Evolutionary conservation across 2,113 vertebrate species (phyloP), one percentile per base, ranked within the genome.

Genomic region (Oxyruncus cristatus): DNA sequence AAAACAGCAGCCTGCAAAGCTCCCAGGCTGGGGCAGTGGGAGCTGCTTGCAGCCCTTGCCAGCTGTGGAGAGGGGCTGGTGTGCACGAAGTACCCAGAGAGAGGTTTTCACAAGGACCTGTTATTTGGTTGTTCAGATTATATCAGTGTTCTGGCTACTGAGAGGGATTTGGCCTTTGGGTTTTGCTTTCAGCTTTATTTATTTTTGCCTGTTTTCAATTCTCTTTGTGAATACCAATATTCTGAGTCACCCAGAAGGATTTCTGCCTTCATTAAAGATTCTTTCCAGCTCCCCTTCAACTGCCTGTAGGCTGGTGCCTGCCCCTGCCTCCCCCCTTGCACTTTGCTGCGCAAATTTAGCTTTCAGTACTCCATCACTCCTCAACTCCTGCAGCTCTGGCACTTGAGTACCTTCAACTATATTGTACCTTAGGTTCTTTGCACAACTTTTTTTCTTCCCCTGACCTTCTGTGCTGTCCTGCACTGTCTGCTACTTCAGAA

Each of bases 111-210:
- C 91, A 96, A 94, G 96, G 95, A 94, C 76, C 76, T 93, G 85
- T 96, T 96, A 93, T 96, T 94, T 68, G 23, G 88, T 86, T 83
- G 73, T 70, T 91, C 81, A 91, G 93, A 94, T 96, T 92, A 21
- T 96, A 96, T 94, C 96, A 87, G 95, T 53, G 52, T 93, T 93
- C 85, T 90, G 95, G 76, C 92, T 87, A 61, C 75, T 89, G 95
- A 93, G 61, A 94, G 79, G 44, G 88, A 86, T 92, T 92, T 93
- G 91, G 96, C 96, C 96, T 94, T 88, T 90, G 72, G 59, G 82
- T 62, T 94, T 95, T 87, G 92, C 88, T 93, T 93, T 89, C 91
- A 89, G 86, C 96, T 95, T 92, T 92, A 91, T 96, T 97, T 97
- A 89, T 97, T 97, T 95, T 97, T 84, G 90, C 72, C 65, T 49